phyloP scores from a whole-genome alignment of 2,113 vertebrate genomes.

The Neodon shergylaensis region DNA sequence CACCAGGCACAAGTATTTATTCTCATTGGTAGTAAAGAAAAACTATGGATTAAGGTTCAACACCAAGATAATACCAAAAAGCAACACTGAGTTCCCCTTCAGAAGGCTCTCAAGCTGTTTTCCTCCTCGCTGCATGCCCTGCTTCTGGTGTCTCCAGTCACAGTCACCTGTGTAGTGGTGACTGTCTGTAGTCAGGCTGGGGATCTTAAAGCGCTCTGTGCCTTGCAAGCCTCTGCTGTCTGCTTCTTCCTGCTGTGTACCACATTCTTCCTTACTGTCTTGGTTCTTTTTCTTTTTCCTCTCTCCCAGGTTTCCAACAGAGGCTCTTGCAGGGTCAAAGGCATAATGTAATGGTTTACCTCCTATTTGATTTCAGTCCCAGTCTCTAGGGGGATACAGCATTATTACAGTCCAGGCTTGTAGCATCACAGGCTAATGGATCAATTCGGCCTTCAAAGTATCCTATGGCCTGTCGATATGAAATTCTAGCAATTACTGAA shows the following conservation, averaged over 20 bases:
- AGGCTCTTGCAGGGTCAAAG: slow-evolving; percentile 81
- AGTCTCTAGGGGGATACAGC: slow-evolving; percentile 76
- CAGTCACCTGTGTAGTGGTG: slow-evolving; percentile 3
- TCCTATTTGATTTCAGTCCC: slow-evolving; percentile 84
- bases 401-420: slow-evolving; percentile 83
- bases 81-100: neutral
- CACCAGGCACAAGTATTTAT: slow-evolving; percentile 20
- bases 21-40: slow-evolving; percentile 50
- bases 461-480: slow-evolving; percentile 84
- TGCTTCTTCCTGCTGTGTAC: neutral
- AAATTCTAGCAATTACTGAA: slow-evolving; percentile 88
- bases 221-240: neutral
- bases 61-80: slow-evolving; percentile 28
- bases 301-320: slow-evolving; percentile 56
- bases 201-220: neutral
- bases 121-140: slow-evolving; percentile 36
- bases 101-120: slow-evolving; percentile 59
- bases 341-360: slow-evolving; percentile 83
- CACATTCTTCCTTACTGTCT: neutral
- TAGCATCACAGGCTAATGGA: slow-evolving; percentile 87
- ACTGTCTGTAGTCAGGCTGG: slow-evolving; percentile 18
- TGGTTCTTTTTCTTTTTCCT: neutral
- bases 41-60: slow-evolving; percentile 26
- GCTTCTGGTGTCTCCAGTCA: neutral
- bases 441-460: slow-evolving; percentile 88